Conservation (phyloP, 1,140 invertebrate genomes). For the Aporrectodea caliginosa region DNA sequence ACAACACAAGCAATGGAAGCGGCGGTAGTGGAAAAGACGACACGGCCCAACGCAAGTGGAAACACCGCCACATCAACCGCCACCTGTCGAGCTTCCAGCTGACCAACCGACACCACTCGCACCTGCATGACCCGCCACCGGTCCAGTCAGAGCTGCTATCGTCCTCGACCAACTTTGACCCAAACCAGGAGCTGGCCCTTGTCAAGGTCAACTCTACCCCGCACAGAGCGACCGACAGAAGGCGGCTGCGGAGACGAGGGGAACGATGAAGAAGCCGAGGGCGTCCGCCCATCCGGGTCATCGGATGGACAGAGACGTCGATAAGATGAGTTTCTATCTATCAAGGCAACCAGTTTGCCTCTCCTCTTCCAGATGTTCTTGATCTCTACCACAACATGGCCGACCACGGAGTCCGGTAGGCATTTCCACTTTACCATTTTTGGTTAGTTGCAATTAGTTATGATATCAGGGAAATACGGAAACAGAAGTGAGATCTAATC, state of each 20-base stretch:
- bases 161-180: background rate
- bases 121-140: too few relatives aligned
- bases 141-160: background rate
- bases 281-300: background rate
- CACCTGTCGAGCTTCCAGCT: slow-evolving; percentile 16
- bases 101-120: background rate
- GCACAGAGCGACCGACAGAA: too few relatives aligned
- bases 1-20: too few relatives aligned
- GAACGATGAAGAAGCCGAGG: background rate
- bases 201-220: background rate
- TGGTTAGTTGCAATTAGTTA: too few relatives aligned
- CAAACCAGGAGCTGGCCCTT: background rate
- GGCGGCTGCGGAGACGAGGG: too few relatives aligned
- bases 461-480: too few relatives aligned
- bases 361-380: background rate
- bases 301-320: background rate
- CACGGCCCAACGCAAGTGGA: slow-evolving; percentile 14
- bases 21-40: too few relatives aligned
- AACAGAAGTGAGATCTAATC: too few relatives aligned
- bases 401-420: background rate
- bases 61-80: slow-evolving; percentile 24
- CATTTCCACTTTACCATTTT: too few relatives aligned
- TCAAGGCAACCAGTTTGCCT: background rate
- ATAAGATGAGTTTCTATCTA: background rate
- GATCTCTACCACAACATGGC: background rate